Conservation (phyloP, 2,113 vertebrate genomes). For the Oreocharis arfaki region DNA sequence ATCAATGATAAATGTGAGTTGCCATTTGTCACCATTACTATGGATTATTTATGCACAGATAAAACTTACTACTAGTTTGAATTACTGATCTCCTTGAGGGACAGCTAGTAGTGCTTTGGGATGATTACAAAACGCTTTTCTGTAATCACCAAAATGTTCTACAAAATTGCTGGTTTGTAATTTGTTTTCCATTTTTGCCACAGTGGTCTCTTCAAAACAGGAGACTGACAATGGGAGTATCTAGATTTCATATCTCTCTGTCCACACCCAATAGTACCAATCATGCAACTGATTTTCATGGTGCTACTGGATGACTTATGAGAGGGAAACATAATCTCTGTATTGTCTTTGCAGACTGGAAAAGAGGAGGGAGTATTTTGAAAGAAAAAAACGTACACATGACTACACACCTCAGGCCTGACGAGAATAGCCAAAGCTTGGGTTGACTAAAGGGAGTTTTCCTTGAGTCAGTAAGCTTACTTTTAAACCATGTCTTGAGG, state of each 20-base stretch:
- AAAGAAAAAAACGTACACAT: neutral
- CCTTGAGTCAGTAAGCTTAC: neutral
- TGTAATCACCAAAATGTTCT: slow-evolving; percentile 20
- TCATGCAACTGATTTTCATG: neutral
- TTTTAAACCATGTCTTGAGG: neutral
- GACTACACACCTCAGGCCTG: neutral
- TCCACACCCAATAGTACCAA: neutral
- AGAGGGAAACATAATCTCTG: neutral
- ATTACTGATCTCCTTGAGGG: slow-evolving; percentile 45
- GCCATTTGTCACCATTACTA: slow-evolving; percentile 24
- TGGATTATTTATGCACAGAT: slow-evolving; percentile 27
- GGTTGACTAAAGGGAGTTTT: neutral
- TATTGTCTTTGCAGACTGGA: neutral
- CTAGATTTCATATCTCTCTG: neutral
- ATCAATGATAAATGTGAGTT: slow-evolving; percentile 46
- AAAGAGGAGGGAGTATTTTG: neutral
- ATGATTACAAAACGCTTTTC: slow-evolving; percentile 30
- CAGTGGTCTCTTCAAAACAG: neutral
- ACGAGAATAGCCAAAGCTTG: neutral
- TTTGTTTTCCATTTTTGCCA: slow-evolving; percentile 16
- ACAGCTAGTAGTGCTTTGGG: neutral
- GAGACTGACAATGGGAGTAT: neutral
- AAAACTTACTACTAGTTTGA: slow-evolving; percentile 40
- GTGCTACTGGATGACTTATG: neutral
- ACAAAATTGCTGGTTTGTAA: slow-evolving; percentile 8